phyloP scores from a whole-genome alignment of 2,888 invertebrate genomes.

The Caenorhabditis virilis region DNA sequence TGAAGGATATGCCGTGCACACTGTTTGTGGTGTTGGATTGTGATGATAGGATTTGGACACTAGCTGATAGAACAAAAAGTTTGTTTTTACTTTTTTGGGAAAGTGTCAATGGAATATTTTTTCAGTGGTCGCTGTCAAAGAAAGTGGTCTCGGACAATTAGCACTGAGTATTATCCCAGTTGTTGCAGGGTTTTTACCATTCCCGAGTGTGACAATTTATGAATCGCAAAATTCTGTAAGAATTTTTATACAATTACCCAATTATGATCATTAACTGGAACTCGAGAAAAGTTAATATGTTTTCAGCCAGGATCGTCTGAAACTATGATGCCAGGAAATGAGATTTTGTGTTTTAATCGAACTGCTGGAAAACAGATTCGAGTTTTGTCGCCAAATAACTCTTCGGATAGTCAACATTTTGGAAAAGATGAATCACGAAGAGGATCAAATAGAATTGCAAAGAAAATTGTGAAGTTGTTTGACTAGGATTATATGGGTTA shows the following conservation, averaged over 20 bases:
- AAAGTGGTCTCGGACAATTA: conserved; percentile 65
- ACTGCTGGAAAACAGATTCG: conserved; percentile 66
- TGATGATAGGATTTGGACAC: conserved; percentile 56
- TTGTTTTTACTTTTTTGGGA: neutral
- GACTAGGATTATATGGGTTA: too few species aligned
- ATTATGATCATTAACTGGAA: too few species aligned
- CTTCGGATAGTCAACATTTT: conserved; percentile 9
- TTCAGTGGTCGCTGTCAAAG: conserved; percentile 64
- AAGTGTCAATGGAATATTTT: too few species aligned
- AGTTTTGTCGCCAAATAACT: conserved; percentile 55
- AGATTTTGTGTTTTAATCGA: conserved; percentile 58
- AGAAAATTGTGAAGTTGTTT: conserved; percentile 50
- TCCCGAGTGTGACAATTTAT: conserved; percentile 62
- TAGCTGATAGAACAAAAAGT: conserved; percentile 36
- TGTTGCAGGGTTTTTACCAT: conserved; percentile 63
- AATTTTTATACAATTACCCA: too few species aligned
- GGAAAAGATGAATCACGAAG: conserved; percentile 31
- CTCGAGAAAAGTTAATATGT: neutral
- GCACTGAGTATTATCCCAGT: conserved; percentile 60
- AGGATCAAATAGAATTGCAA: conserved; percentile 43
- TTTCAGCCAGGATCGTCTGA: neutral
- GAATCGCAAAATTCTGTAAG: conserved; percentile 41
- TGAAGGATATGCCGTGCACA: conserved; percentile 19
- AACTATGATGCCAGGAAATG: conserved; percentile 44
- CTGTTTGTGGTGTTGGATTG: conserved; percentile 57